Conservation (phyloP, 2,888 invertebrate species). For the Monopis laevigella region DNA sequence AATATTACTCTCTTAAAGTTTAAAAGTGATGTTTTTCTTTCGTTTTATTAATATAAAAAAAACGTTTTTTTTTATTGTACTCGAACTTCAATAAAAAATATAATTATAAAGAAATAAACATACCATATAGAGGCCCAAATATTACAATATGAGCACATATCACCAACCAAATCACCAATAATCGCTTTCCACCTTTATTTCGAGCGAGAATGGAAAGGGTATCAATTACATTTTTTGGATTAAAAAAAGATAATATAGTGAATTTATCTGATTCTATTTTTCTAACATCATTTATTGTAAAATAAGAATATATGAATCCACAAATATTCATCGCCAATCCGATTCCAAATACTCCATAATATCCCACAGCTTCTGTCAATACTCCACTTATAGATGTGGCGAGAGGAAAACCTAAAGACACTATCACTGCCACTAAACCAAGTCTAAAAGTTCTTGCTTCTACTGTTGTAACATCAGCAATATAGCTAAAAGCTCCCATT, state of each 20-base stretch:
- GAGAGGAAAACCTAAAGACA: constrained; percentile 55
- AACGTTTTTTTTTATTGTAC: not conserved
- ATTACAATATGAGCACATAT: constrained; percentile 48
- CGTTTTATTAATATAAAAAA: not conserved
- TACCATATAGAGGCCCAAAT: constrained; percentile 53
- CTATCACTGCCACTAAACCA: constrained; percentile 65
- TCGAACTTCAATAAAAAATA: not conserved
- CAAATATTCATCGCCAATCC: constrained; percentile 34
- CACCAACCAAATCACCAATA: constrained; percentile 38
- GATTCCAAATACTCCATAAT: constrained; percentile 50
- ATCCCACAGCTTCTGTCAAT: constrained; percentile 50
- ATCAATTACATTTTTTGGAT: constrained; percentile 45
- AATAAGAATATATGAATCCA: constrained; percentile 43
- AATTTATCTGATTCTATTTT: constrained; percentile 10
- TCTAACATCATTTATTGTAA: constrained; percentile 43
- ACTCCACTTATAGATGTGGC: constrained; percentile 63
- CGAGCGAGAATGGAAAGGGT: constrained; percentile 46
- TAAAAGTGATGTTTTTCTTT: not conserved
- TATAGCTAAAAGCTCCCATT: constrained; percentile 68
- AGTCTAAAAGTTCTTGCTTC: constrained; percentile 70
- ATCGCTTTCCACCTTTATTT: constrained; percentile 27
- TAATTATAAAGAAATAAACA: constrained; percentile 19
- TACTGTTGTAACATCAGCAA: constrained; percentile 67
- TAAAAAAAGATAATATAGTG: constrained; percentile 30
- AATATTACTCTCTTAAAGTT: not conserved